phyloP scores from a whole-genome alignment of 2,113 vertebrate genomes.

The Phrynosoma blainvillii region DNA sequence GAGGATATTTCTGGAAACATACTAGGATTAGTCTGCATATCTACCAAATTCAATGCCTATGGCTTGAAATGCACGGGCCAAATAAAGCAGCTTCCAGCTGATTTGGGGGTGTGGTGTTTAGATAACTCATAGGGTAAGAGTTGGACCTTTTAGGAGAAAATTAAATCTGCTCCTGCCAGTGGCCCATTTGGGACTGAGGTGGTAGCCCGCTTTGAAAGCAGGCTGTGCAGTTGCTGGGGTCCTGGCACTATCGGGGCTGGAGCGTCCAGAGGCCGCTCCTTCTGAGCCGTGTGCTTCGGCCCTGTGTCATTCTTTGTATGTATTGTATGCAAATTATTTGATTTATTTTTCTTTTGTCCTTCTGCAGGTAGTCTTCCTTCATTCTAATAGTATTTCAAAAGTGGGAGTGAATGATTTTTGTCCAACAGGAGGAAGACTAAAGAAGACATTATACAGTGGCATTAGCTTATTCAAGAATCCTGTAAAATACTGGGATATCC shows the following conservation, averaged over 20 bases:
- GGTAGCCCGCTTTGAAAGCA: too few relatives aligned
- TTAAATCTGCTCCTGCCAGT: too few relatives aligned
- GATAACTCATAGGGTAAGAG: too few relatives aligned
- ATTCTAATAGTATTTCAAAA: constrained; percentile 89
- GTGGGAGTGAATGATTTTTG: constrained; percentile 97
- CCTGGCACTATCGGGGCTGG: too few relatives aligned
- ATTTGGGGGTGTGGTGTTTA: too few relatives aligned
- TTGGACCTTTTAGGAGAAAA: too few relatives aligned
- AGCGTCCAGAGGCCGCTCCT: too few relatives aligned
- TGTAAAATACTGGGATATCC: constrained; percentile 92
- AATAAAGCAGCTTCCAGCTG: too few relatives aligned
- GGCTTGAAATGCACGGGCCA: too few relatives aligned
- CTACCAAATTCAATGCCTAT: not conserved
- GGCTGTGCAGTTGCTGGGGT: too few relatives aligned
- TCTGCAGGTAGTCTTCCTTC: constrained; percentile 91
- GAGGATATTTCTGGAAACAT: not conserved
- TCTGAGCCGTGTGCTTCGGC: too few relatives aligned
- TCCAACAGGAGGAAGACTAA: constrained; percentile 76
- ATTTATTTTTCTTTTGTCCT: constrained; percentile 14
- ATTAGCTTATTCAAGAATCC: constrained; percentile 97
- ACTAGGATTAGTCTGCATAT: not conserved
- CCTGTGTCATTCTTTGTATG: not conserved
- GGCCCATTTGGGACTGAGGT: too few relatives aligned
- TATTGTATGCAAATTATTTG: not conserved
- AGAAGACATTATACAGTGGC: constrained; percentile 89